phyloP scores from a whole-genome alignment of 2,797 vertebrate genomes.

The Lophotriccus pileatus region DNA sequence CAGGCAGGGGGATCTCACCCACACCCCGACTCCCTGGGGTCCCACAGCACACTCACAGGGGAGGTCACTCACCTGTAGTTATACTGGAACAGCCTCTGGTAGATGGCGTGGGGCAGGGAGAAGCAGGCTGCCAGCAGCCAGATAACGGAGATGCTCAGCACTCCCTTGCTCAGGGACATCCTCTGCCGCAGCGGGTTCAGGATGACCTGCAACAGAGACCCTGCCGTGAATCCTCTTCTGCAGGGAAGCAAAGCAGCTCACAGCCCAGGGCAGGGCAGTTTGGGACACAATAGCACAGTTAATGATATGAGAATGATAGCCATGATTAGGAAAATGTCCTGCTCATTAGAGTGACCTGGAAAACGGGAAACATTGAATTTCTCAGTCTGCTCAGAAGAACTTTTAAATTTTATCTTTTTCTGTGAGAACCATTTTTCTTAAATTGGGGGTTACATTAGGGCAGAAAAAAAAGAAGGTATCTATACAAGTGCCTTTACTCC shows the following conservation, averaged over 20 bases:
- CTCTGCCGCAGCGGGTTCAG: slow-evolving; percentile 58
- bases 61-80: neutral
- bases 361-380: neutral
- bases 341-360: neutral
- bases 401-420: neutral
- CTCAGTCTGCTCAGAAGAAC: neutral
- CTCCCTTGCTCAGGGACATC: slow-evolving; percentile 52
- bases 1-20: neutral
- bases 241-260: fast-evolving
- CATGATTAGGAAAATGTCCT: neutral
- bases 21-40: too few relatives aligned
- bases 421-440: neutral
- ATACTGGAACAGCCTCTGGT: slow-evolving; percentile 64
- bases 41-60: fast-evolving
- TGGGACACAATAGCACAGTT: neutral
- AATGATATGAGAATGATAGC: neutral
- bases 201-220: slow-evolving; percentile 60
- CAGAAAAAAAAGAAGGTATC: neutral
- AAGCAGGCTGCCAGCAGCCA: slow-evolving; percentile 68
- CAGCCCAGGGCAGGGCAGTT: neutral
- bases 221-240: neutral
- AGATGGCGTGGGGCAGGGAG: slow-evolving; percentile 63
- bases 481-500: neutral
- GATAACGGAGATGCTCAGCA: slow-evolving; percentile 47
- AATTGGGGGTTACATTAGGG: neutral